Evolutionary conservation across 2,797 vertebrate genomes (phyloP).

Genomic region (Falco concolor): DNA sequence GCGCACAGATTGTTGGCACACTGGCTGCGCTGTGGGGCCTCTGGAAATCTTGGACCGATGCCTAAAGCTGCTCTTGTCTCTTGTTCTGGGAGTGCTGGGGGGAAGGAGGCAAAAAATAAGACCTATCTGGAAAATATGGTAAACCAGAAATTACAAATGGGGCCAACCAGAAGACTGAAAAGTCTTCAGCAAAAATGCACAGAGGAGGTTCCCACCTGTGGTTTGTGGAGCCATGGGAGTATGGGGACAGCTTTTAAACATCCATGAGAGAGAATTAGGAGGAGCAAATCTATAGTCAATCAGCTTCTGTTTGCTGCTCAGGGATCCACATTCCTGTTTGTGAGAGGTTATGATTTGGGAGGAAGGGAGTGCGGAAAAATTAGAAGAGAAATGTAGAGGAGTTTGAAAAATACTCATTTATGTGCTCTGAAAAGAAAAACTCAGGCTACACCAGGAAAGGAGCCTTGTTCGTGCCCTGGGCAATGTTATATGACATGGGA

Average conservation of each 20-base stretch:
- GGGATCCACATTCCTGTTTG: background rate
- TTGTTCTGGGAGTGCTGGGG: background rate
- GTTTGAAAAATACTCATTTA: background rate
- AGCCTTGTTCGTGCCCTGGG: background rate
- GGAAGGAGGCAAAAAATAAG: background rate
- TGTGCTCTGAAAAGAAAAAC: background rate
- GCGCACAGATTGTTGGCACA: background rate
- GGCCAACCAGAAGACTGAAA: background rate
- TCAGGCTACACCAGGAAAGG: background rate
- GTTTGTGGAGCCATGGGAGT: background rate
- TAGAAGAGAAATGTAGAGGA: background rate
- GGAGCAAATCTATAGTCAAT: background rate
- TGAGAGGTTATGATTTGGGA: background rate
- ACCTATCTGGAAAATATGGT: background rate
- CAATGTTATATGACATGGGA: background rate
- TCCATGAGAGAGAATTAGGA: background rate
- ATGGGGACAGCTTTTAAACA: background rate
- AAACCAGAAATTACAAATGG: background rate
- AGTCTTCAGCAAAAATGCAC: background rate
- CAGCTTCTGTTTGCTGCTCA: background rate
- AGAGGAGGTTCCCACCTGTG: background rate
- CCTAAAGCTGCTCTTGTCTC: background rate
- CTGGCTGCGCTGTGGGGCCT: background rate
- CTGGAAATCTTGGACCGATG: conserved; percentile 3
- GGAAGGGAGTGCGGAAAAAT: background rate